A percentile compares a stretch with the other conserved stretches of the same genome.
These are phyloP conservation scores for Dreissena polymorpha DNA, from an alignment of 1,140 invertebrate species.

Conservation along the genomic window DNA sequence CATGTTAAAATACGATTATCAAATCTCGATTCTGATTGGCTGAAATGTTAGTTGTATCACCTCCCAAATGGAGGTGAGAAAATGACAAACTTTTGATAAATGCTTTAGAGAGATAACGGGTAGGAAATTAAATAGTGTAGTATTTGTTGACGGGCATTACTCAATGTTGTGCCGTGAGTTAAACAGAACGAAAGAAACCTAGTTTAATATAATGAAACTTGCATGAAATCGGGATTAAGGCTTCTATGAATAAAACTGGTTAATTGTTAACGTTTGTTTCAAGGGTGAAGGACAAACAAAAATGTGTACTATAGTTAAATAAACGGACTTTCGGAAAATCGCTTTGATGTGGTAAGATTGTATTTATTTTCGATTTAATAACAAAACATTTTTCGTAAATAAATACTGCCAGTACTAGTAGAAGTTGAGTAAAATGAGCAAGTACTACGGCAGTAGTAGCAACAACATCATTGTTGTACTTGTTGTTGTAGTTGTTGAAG, in stretches of 20 bases:
- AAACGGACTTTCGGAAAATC: background rate
- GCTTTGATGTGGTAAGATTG: too few relatives aligned
- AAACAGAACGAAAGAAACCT: conserved; percentile 27
- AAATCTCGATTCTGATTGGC: conserved; percentile 43
- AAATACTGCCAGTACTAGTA: too few relatives aligned
- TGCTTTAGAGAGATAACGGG: conserved; percentile 33
- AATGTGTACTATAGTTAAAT: background rate
- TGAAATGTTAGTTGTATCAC: conserved; percentile 25
- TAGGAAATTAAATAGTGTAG: conserved; percentile 49
- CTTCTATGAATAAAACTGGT: conserved; percentile 17
- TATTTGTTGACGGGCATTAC: conserved; percentile 23
- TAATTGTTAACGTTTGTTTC: background rate
- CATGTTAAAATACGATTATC: conserved; percentile 47
- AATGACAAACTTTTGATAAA: conserved; percentile 56
- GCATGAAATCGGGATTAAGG: conserved; percentile 29
- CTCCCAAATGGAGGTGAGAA: conserved; percentile 48
- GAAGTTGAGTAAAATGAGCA: too few relatives aligned
- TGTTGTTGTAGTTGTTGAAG: too few relatives aligned
- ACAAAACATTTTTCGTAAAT: too few relatives aligned
- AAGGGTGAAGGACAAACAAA: background rate
- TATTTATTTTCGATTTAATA: too few relatives aligned
- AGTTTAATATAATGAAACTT: conserved; percentile 18
- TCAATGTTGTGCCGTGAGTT: too few relatives aligned
- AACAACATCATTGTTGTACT: too few relatives aligned
- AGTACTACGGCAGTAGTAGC: too few relatives aligned